phyloP scores from a whole-genome alignment of 2,888 invertebrate genomes.

The Hyposoter didymator region DNA sequence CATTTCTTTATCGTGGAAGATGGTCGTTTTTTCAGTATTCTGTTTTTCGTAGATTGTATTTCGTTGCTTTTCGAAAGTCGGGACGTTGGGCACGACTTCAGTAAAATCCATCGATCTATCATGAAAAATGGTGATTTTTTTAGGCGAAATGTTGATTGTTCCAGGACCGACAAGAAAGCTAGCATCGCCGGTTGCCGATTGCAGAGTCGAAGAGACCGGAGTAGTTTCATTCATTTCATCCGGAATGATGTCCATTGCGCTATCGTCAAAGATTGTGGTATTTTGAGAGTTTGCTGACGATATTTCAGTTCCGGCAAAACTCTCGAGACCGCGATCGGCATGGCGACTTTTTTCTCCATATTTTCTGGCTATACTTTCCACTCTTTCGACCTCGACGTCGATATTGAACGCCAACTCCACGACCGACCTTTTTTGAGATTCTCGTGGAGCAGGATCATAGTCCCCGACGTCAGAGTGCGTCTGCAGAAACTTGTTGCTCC shows the following conservation, averaged over 20 bases:
- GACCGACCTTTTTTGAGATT: not conserved
- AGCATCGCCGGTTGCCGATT: not conserved
- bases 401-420: not conserved
- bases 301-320: not conserved
- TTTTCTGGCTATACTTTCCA: not conserved
- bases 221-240: constrained; percentile 17
- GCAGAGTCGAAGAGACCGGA: not conserved
- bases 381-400: not conserved
- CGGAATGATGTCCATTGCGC: constrained; percentile 64
- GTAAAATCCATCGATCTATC: constrained; percentile 28
- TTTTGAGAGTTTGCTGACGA: not conserved
- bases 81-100: not conserved
- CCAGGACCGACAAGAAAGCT: not conserved
- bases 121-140: constrained; percentile 49
- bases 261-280: constrained; percentile 40
- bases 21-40: not conserved
- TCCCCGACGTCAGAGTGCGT: not conserved
- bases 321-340: not conserved
- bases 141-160: not conserved
- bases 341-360: not conserved
- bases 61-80: not conserved
- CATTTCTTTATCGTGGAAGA: not conserved
- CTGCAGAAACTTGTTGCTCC: not conserved
- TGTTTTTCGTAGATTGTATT: not conserved
- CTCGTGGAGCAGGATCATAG: not conserved